Evolutionary conservation across 2,113 vertebrate species (phyloP).

Genomic region (Actenoides hombroni): DNA sequence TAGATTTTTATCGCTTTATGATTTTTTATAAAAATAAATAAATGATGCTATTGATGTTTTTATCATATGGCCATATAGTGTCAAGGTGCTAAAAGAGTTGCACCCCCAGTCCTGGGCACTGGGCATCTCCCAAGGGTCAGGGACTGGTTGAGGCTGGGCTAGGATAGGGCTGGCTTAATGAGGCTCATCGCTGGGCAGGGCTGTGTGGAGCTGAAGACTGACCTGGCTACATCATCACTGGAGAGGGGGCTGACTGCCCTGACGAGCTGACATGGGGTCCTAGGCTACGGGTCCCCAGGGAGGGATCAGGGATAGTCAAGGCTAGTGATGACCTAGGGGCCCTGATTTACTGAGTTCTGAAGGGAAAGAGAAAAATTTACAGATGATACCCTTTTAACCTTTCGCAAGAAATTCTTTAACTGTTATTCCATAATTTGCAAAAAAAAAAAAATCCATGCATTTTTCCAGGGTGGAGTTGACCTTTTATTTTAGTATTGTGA

Average conservation of each 20-base stretch:
- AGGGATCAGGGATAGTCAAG: not conserved
- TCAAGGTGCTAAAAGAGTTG: not conserved
- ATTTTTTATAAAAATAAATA: too few species aligned
- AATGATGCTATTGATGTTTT: not conserved
- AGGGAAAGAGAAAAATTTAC: not conserved
- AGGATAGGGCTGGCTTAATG: fast-evolving
- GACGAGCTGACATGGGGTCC: not conserved
- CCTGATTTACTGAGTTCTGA: not conserved
- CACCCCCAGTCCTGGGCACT: fast-evolving
- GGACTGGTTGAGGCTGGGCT: not conserved
- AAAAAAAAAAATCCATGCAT: not conserved
- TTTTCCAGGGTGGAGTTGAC: not conserved
- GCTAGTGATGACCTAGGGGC: fast-evolving
- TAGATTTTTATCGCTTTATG: not conserved
- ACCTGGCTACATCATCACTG: fast-evolving
- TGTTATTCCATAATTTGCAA: not conserved
- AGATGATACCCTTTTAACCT: not conserved
- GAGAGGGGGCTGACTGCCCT: fast-evolving
- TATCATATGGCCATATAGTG: not conserved
- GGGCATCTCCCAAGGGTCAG: not conserved
- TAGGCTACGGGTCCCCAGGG: too few species aligned
- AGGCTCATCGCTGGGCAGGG: not conserved
- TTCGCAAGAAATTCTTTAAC: not conserved
- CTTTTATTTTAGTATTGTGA: not conserved
- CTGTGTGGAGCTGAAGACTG: not conserved